Conservation (phyloP, 2,888 invertebrate species). For the Muscina levida region DNA sequence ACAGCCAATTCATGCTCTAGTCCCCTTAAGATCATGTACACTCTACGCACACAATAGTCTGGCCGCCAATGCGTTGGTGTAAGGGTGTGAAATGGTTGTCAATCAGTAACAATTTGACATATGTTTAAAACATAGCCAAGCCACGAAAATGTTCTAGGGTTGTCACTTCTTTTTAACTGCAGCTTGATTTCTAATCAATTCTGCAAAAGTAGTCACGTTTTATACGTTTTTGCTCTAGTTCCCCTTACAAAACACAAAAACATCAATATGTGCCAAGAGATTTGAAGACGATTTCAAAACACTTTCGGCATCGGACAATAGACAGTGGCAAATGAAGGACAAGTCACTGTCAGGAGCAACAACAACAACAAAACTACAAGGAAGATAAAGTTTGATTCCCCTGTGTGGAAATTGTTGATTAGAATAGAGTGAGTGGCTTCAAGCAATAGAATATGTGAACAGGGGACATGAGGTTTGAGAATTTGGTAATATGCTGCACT, state of each 20-base stretch:
- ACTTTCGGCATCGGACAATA: conserved; percentile 52
- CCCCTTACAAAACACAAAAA: too few species aligned
- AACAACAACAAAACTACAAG: too few species aligned
- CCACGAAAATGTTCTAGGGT: too few species aligned
- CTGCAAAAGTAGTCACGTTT: conserved; percentile 55
- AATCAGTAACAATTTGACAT: conserved; percentile 40
- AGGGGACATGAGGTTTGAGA: too few species aligned
- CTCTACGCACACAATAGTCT: conserved; percentile 15
- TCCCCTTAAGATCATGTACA: not conserved
- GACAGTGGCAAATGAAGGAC: conserved; percentile 42
- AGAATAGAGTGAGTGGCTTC: too few species aligned
- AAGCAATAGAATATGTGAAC: too few species aligned
- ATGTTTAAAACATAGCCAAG: conserved; percentile 34
- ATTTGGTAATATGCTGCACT: too few species aligned
- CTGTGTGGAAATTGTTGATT: too few species aligned
- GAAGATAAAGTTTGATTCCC: too few species aligned
- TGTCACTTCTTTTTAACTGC: too few species aligned
- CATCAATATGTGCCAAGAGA: conserved; percentile 59
- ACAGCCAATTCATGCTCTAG: not conserved
- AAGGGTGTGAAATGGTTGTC: not conserved
- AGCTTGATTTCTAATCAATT: conserved; percentile 31
- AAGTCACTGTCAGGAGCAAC: too few species aligned
- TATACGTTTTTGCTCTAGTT: conserved; percentile 43
- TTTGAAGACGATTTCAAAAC: conserved; percentile 58
- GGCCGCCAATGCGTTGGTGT: not conserved